These are phyloP conservation scores for Nesoenas mayeri DNA, from an alignment of 2,113 vertebrate species.

Conservation along the genomic window DNA sequence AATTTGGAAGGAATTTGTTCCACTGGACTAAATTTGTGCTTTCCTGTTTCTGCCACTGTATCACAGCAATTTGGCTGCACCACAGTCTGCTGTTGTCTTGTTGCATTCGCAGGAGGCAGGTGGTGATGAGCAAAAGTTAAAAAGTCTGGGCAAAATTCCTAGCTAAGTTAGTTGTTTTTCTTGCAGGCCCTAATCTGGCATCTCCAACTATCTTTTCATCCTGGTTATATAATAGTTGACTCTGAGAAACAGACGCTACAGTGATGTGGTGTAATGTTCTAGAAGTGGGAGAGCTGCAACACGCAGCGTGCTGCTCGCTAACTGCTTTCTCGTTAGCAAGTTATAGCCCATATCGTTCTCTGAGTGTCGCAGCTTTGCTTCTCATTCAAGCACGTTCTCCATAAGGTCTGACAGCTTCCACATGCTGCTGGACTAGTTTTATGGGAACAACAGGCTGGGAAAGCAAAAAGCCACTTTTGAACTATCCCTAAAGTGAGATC, in stretches of 20 bases:
- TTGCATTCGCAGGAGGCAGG: background rate
- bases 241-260: conserved; percentile 1
- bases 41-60: conserved; percentile 1
- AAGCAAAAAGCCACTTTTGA: background rate
- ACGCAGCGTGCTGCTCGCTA: background rate
- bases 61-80: background rate
- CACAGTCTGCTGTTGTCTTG: background rate
- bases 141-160: conserved; percentile 50
- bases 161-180: background rate
- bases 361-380: background rate
- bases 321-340: background rate
- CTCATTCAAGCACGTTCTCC: background rate
- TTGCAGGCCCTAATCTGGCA: background rate
- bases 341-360: background rate
- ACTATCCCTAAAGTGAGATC: background rate
- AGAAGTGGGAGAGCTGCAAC: conserved; percentile 53
- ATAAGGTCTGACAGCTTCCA: background rate
- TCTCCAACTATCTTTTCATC: background rate
- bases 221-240: background rate
- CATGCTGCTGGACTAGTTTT: background rate
- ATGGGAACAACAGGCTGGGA: background rate
- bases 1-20: background rate
- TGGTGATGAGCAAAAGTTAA: background rate
- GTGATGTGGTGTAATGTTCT: background rate
- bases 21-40: conserved; percentile 31